These are phyloP conservation scores for Lophotriccus pileatus DNA, from an alignment of 2,797 vertebrate species.

Conservation along the genomic window DNA sequence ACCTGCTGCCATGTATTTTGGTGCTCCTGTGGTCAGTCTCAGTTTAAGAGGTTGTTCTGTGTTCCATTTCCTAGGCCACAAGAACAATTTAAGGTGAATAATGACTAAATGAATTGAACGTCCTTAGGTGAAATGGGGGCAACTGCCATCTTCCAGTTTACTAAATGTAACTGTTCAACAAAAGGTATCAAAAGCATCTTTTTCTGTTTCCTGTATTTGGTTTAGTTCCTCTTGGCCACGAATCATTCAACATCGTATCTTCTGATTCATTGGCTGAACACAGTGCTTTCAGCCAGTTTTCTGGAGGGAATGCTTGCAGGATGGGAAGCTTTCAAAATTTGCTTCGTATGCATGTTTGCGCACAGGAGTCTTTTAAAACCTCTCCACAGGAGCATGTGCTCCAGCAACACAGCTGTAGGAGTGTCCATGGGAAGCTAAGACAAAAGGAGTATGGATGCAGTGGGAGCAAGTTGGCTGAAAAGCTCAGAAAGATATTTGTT, in stretches of 20 bases:
- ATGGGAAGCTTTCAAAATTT: constrained; percentile 28
- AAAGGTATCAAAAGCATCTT: neutral
- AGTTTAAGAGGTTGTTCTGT: neutral
- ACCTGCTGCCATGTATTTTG: constrained; percentile 21
- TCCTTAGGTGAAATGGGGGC: neutral
- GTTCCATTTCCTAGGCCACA: neutral
- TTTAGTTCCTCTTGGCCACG: neutral
- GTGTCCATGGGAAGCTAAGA: neutral
- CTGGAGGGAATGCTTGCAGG: constrained; percentile 3
- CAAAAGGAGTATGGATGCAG: neutral
- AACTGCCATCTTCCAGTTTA: neutral
- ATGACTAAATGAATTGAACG: neutral
- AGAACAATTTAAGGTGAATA: neutral
- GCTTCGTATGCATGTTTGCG: neutral
- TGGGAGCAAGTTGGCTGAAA: neutral
- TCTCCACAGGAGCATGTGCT: neutral
- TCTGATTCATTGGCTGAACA: neutral
- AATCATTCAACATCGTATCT: neutral
- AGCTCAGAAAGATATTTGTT: neutral
- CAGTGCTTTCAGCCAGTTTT: neutral
- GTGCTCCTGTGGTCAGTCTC: constrained; percentile 47
- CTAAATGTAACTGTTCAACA: neutral
- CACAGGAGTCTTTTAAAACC: neutral
- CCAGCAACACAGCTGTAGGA: neutral
- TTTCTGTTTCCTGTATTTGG: neutral